phyloP scores from a whole-genome alignment of 2,113 vertebrate species.

The Crotalus helleri region DNA sequence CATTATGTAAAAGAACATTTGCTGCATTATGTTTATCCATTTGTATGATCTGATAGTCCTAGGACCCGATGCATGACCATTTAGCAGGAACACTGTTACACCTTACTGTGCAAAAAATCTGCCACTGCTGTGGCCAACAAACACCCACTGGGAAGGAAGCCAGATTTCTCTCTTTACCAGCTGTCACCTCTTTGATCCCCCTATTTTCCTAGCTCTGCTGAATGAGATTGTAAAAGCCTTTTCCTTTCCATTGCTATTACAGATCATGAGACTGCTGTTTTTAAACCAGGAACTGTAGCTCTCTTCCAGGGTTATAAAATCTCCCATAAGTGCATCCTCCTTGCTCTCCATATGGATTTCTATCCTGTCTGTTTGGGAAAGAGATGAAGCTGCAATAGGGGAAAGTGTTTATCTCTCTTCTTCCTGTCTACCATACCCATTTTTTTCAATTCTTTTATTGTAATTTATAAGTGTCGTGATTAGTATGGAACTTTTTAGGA shows the following conservation, averaged over 20 bases:
- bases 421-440: background rate
- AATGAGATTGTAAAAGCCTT: background rate
- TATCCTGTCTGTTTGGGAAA: background rate
- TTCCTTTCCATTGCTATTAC: background rate
- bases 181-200: background rate
- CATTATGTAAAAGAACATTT: background rate
- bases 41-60: background rate
- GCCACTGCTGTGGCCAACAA: background rate
- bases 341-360: background rate
- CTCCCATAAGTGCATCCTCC: background rate
- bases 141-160: background rate
- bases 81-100: background rate
- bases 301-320: background rate
- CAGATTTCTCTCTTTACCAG: background rate
- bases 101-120: background rate
- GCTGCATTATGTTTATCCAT: background rate
- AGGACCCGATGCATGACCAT: background rate
- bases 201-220: background rate
- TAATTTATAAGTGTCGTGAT: background rate
- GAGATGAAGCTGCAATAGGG: background rate
- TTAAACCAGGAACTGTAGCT: background rate
- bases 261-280: background rate
- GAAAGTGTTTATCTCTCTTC: background rate
- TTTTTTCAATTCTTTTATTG: background rate
- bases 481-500: background rate